phyloP scores from a whole-genome alignment of 2,797 vertebrate genomes.

The Pagetopsis macropterus region DNA sequence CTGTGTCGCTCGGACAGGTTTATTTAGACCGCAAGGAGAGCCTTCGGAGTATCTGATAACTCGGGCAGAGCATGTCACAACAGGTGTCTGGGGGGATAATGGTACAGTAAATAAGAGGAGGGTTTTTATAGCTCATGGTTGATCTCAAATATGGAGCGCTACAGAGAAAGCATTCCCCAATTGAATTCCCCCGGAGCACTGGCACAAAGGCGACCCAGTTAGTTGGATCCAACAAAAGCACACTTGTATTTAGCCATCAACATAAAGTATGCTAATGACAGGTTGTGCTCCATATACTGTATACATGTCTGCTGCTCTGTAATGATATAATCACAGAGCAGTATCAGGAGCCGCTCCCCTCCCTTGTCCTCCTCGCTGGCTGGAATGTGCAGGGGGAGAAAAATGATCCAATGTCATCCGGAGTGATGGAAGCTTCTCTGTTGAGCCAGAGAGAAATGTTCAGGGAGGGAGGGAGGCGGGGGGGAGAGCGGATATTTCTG shows the following conservation, averaged over 20 bases:
- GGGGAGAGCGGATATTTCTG: slow-evolving; percentile 82
- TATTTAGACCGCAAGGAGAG: slow-evolving; percentile 70
- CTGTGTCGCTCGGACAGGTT: slow-evolving; percentile 62
- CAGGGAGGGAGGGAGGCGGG: slow-evolving; percentile 62
- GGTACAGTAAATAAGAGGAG: slow-evolving; percentile 68
- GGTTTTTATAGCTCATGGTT: slow-evolving; percentile 72
- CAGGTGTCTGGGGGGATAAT: slow-evolving; percentile 73
- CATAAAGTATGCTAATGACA: slow-evolving; percentile 87
- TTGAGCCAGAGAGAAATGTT: slow-evolving; percentile 86
- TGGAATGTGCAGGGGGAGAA: slow-evolving; percentile 80
- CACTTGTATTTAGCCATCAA: slow-evolving; percentile 69
- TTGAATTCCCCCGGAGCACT: slow-evolving; percentile 38
- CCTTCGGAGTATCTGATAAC: slow-evolving; percentile 74
- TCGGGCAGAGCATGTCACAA: slow-evolving; percentile 67
- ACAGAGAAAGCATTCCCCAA: slow-evolving; percentile 39
- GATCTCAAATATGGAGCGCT: slow-evolving; percentile 50
- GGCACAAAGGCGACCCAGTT: slow-evolving; percentile 53
- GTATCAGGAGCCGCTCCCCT: slow-evolving; percentile 79
- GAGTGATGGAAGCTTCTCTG: slow-evolving; percentile 89
- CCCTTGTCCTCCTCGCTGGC: slow-evolving; percentile 78
- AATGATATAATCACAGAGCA: slow-evolving; percentile 90
- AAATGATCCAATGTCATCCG: slow-evolving; percentile 88
- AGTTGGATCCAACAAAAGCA: slow-evolving; percentile 60
- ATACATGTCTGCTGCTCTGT: slow-evolving; percentile 90
- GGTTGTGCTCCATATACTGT: slow-evolving; percentile 88